Evolutionary conservation across 2,797 vertebrate species (phyloP), one percentile per base, ranked within the genome.

Genomic region (Myotis daubentonii): DNA sequence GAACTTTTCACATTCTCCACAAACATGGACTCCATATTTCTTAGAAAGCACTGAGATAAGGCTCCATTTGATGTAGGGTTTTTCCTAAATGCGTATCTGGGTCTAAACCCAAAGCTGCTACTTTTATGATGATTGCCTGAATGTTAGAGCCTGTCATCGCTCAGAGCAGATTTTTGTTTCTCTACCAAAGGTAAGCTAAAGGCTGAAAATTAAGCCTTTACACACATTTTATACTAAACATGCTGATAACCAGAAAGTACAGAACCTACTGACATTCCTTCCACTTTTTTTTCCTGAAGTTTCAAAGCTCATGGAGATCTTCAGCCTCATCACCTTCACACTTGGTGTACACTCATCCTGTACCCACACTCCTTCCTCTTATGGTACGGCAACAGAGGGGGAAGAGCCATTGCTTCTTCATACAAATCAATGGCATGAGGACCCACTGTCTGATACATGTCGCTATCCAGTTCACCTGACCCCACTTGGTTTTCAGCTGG

Each of bases 391-490:
- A 98, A 95, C 99, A 99, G 13, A 99, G 98, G 0, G 99, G 99
- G 99, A 93, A 99, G 98, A 89, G 98, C 99, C 99, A 99, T 98
- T 2, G 99, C 99, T 87, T 99, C 99, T 38, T 99, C 98, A 91
- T 99, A 99, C 7, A 99, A 97, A 44, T 99, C 99, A 94, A 99
- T 98, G 81, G 99, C 99, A 95, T 99, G 99, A 96, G 99, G 99
- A 70, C 99, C 99, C 95, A 99, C 99, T 1, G 99, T 99, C 98
- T 99, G 99, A 98, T 99, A 99, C 99, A 99, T 99, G 97, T 99
- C 99, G 98, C 99, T 99, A 98, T 99, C 99, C 98, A 99, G 91
- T 95, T 99, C 99, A 98, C 99, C 99, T 98, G 96, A 96, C 25
- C 94, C 95, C 36, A 87, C 98, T 98, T 97, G 97, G 75, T 97